phyloP scores from a whole-genome alignment of 2,113 vertebrate genomes.

The Todiramphus saurophagus region DNA sequence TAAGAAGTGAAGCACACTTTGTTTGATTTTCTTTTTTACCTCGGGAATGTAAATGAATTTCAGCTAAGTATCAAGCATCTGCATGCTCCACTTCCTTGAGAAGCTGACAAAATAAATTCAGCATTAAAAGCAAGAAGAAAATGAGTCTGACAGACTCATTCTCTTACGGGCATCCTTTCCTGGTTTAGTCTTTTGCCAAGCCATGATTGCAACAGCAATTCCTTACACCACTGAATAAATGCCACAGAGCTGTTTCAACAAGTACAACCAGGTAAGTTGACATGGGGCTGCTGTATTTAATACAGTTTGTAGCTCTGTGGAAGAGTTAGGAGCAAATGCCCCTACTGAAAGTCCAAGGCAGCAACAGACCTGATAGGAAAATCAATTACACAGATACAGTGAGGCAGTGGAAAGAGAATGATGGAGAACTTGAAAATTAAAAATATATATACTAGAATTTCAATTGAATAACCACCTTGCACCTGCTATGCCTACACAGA shows the following conservation, averaged over 20 bases:
- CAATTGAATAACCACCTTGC: slow-evolving; percentile 19
- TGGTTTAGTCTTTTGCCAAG: slow-evolving; percentile 34
- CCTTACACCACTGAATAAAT: not conserved
- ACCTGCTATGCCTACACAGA: slow-evolving; percentile 1
- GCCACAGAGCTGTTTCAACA: not conserved
- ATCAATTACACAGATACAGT: not conserved
- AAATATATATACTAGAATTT: not conserved
- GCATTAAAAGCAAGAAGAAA: slow-evolving; percentile 49
- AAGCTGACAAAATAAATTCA: slow-evolving; percentile 62
- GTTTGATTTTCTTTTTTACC: not conserved
- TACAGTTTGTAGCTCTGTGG: not conserved
- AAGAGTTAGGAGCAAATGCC: not conserved
- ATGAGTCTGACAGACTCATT: slow-evolving; percentile 44
- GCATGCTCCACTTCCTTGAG: not conserved
- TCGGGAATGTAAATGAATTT: slow-evolving; percentile 14
- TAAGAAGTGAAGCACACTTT: not conserved
- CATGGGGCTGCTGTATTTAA: not conserved
- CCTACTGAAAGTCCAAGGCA: not conserved
- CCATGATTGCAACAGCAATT: slow-evolving; percentile 23
- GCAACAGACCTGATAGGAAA: not conserved
- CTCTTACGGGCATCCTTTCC: slow-evolving; percentile 10
- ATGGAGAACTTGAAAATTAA: not conserved
- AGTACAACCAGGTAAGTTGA: not conserved
- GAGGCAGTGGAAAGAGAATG: slow-evolving; percentile 36
- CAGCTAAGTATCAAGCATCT: slow-evolving; percentile 22